Conservation (phyloP, 2,797 vertebrate genomes). For the Rhabdophis nuchalis region DNA sequence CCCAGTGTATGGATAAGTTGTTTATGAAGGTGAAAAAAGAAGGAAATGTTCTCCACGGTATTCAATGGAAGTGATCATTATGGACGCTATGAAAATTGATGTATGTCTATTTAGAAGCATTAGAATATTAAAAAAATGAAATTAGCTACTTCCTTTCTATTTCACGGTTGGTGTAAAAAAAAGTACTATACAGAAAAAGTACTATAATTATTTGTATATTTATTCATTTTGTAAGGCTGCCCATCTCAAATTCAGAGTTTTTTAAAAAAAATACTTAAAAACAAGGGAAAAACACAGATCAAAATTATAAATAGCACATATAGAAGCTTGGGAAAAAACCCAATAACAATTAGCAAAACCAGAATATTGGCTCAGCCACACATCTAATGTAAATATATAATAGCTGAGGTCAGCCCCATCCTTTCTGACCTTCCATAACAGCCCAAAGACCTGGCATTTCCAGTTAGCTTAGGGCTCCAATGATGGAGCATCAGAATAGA, state of each 20-base stretch:
- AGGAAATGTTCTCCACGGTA: not conserved
- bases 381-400: not conserved
- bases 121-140: not conserved
- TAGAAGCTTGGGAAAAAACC: not conserved
- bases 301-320: not conserved
- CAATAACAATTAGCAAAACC: not conserved
- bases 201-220: not conserved
- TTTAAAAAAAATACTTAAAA: not conserved
- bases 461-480: not conserved
- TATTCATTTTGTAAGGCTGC: not conserved
- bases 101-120: not conserved
- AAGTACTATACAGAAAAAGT: not conserved
- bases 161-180: not conserved
- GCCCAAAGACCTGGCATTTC: not conserved
- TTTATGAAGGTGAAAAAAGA: not conserved
- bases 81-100: not conserved
- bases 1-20: not conserved
- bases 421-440: not conserved
- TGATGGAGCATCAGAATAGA: not conserved
- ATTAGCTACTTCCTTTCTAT: not conserved
- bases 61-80: not conserved
- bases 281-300: not conserved
- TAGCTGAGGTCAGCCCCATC: not conserved
- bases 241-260: not conserved
- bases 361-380: not conserved